Conservation (phyloP, 2,888 invertebrate genomes). For the Venusia cambrica region DNA sequence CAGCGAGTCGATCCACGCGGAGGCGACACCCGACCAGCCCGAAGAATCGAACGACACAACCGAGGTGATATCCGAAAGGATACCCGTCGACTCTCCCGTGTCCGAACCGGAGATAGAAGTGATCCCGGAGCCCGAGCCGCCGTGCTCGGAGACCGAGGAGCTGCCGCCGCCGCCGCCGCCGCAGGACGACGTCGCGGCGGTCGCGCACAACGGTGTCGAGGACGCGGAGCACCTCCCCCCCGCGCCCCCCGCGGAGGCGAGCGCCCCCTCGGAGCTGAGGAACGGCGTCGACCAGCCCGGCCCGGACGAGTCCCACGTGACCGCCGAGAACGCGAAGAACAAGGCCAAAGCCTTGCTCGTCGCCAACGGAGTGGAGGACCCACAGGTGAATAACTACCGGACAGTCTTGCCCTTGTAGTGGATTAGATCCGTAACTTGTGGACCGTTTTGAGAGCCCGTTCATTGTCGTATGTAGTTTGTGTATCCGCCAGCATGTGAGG, state of each 20-base stretch:
- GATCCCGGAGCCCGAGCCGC: constrained; percentile 15
- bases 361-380: constrained; percentile 35
- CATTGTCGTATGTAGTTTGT: constrained; percentile 68
- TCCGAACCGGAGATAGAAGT: constrained; percentile 12
- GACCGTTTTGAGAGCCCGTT: constrained; percentile 56
- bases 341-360: constrained; percentile 37
- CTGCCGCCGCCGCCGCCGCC: constrained; percentile 47
- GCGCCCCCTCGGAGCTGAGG: constrained; percentile 22
- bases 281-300: constrained; percentile 29
- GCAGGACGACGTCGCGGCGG: constrained; percentile 33
- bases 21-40: constrained; percentile 9
- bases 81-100: constrained; percentile 2
- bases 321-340: constrained; percentile 43
- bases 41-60: constrained; percentile 1
- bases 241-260: too few relatives aligned
- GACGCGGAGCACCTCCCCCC: too few relatives aligned
- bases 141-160: constrained; percentile 34
- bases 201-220: constrained; percentile 32
- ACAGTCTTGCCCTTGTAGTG: constrained; percentile 68
- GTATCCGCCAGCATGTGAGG: constrained; percentile 71
- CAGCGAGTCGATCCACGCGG: constrained; percentile 3
- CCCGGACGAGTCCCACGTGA: constrained; percentile 33
- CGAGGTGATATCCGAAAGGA: constrained; percentile 3
- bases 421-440: constrained; percentile 63
- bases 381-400: constrained; percentile 70